Base-by-base conservation (phyloP, 2,797 vertebrate species). In the Urophycis tenuis region DNA sequence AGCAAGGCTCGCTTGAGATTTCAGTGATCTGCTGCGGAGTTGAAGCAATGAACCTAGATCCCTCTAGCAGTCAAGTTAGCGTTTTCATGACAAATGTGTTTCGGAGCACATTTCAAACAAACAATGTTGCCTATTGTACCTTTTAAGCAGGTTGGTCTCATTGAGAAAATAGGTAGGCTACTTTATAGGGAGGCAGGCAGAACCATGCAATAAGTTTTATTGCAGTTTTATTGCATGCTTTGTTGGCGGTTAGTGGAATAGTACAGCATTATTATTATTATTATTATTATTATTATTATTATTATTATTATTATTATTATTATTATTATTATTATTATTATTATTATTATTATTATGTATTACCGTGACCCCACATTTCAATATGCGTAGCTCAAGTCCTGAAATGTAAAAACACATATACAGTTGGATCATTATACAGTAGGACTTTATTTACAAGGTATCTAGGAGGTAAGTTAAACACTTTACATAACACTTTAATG, bases 291-390 rank as follows among this genome's bases (percentile, higher is more conserved):
- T 8, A n/a, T 19, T 22, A 10, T 1, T 9, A 8, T 9, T 25
- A n/a, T 7, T 60, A 60, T 49, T 15, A 19, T 15, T 49, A 19
- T 25, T 60, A 25, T 15, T 41, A 45, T 3, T 15, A 49, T 3
- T 17, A 2, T 73, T n/a, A 10, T 22, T 39, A n/a, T 83, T 84
- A 89, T 86, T 84, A 80, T 64, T 1, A 8, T 79, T 82, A 45
- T 3, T 15, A 49, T 3, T 17, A 2, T 73, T n/a, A 10, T 22
- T 39, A n/a, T 83, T 84, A 89, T 86, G n/a, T 84, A 80, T 64
- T 1, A 8, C 78, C 81, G 1, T 80, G 19, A 1, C 80, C 19
- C 1, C 0, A 86, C 87, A 89, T 88, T 75, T 81, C 34, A 10
- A 78, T 75, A 39, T 22, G 25, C 41, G 25, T 45, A 35, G 67